These are phyloP conservation scores for Petroica traversi DNA, from an alignment of 2,113 vertebrate species.

Conservation along the genomic window DNA sequence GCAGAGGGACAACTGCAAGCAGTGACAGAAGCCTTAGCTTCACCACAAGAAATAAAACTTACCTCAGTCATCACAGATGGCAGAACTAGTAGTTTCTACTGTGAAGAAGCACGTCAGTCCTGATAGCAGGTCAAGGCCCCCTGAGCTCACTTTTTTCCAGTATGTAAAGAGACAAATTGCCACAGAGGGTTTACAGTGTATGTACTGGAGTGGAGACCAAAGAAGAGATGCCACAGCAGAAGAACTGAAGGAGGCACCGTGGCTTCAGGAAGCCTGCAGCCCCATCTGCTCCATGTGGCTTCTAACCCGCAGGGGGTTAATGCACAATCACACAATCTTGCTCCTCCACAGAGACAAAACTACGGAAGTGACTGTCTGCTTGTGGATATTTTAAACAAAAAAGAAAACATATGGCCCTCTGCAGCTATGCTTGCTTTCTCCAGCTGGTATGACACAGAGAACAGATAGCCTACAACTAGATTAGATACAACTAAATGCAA, in stretches of 20 bases:
- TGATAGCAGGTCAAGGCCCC: background rate
- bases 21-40: background rate
- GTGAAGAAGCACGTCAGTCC: background rate
- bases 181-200: background rate
- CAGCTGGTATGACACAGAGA: background rate
- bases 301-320: background rate
- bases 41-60: background rate
- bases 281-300: background rate
- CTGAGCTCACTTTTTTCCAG: background rate
- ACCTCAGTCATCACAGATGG: background rate
- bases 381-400: conserved; percentile 45
- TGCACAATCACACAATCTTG: background rate
- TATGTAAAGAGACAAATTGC: background rate
- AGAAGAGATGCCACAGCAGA: background rate
- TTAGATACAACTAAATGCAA: background rate
- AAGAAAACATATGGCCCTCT: conserved; percentile 48
- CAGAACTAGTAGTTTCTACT: background rate
- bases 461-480: background rate
- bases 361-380: conserved; percentile 40
- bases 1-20: background rate
- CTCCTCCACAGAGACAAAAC: conserved; percentile 16
- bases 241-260: background rate
- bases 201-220: background rate
- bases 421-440: background rate
- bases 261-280: background rate